Conservation (phyloP, 2,113 vertebrate genomes). For the Oxygymnocypris stewartii region DNA sequence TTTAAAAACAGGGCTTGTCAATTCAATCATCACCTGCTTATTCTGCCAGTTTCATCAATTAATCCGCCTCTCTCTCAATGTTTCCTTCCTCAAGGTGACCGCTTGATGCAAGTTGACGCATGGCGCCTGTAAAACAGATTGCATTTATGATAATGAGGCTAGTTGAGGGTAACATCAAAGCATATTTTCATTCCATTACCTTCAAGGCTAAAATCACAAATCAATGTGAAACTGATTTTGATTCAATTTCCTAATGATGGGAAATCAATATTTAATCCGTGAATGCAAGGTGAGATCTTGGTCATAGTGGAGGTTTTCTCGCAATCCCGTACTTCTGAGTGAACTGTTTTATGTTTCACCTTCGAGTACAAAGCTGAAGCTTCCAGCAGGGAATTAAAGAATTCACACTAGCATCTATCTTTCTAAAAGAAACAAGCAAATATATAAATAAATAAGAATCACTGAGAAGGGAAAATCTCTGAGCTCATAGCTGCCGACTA, state of each 20-base stretch:
- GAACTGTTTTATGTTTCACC: constrained; percentile 62
- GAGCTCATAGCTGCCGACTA: constrained; percentile 59
- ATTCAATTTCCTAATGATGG: constrained; percentile 56
- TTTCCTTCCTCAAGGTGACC: constrained; percentile 32
- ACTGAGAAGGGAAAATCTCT: constrained; percentile 30
- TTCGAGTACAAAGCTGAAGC: constrained; percentile 64
- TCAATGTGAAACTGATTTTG: constrained; percentile 60
- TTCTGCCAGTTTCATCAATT: constrained; percentile 52
- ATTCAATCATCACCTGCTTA: constrained; percentile 51
- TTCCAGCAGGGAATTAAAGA: constrained; percentile 55
- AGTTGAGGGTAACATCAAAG: constrained; percentile 23
- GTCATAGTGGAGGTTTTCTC: constrained; percentile 37
- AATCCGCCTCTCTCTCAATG: constrained; percentile 14
- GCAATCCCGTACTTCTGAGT: constrained; percentile 40
- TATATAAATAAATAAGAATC: constrained; percentile 21
- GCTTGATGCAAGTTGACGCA: constrained; percentile 29
- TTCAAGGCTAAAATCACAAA: constrained; percentile 54
- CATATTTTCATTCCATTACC: constrained; percentile 47
- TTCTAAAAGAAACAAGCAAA: neutral
- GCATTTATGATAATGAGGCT: constrained; percentile 29
- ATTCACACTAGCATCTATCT: constrained; percentile 61
- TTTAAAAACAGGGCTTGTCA: constrained; percentile 38
- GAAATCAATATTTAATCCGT: constrained; percentile 65
- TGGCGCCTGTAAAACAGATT: constrained; percentile 43
- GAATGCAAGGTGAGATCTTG: constrained; percentile 49